Evolutionary conservation across 2,113 vertebrate genomes (phyloP).

Genomic region (Ictidomys tridecemlineatus): DNA sequence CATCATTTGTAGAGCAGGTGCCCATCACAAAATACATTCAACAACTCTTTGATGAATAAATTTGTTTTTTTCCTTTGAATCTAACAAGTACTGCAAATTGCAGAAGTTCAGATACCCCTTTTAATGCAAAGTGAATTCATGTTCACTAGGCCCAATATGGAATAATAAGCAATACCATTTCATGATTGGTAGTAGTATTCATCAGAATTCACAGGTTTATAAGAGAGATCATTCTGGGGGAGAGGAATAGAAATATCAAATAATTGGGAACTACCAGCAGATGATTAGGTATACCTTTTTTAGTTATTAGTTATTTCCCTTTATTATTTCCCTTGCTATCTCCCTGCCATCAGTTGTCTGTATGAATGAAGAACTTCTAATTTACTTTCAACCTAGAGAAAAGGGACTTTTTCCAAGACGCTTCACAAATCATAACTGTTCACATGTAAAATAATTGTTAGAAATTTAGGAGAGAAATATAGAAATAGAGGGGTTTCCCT

Average conservation of each 20-base stretch:
- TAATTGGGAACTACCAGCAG: neutral
- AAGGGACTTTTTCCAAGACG: neutral
- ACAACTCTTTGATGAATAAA: neutral
- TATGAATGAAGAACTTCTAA: neutral
- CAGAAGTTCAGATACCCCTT: conserved; percentile 12
- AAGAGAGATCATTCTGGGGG: neutral
- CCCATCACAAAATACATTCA: neutral
- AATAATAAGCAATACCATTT: conserved; percentile 41
- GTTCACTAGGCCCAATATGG: neutral
- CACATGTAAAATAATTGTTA: conserved; percentile 27
- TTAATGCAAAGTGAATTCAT: neutral
- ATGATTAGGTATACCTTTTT: neutral
- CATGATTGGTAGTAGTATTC: neutral
- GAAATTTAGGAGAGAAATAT: neutral
- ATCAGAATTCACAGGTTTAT: neutral
- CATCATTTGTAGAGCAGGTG: neutral
- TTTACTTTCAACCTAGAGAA: conserved; percentile 4
- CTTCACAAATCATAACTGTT: neutral
- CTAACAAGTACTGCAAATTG: neutral
- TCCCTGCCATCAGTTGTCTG: neutral
- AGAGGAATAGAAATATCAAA: neutral
- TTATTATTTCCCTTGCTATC: neutral
- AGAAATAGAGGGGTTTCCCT: neutral
- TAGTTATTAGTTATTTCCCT: conserved; percentile 3
- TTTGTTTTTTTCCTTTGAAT: conserved; percentile 31